Evolutionary conservation across 2,797 vertebrate species (phyloP), one percentile per base, ranked within the genome.

Genomic region (Pteronotus mesoamericanus): DNA sequence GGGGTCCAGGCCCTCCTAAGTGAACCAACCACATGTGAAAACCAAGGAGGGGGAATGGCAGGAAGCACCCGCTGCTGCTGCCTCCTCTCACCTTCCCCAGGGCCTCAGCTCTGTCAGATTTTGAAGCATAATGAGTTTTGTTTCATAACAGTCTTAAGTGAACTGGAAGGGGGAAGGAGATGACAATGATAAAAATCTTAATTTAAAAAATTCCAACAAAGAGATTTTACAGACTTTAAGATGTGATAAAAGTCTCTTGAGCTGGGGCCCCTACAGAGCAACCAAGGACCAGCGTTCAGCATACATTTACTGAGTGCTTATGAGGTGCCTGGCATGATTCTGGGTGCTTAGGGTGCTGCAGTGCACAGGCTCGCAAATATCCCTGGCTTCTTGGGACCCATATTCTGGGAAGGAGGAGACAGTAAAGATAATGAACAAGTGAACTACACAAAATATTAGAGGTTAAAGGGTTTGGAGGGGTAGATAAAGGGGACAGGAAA

Each of bases 111-210:
- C 96, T 86, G 83, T 97, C 97, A 96, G 92, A 91, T 91, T 94
- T n/a, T 72, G 86, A 96, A 94, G 95, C 91, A 97, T 97, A 97
- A 97, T 97, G 97, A 97, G 96, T 97, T 97, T 97, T 97, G 95
- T 97, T 97, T 97, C 97, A 97, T 97, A 97, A 97, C 97, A 96
- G 96, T 95, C 95, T 97, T 96, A 96, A 97, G 94, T 94, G 97
- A 96, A 97, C 95, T 96, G 78, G 88, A 92, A 94, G 96, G 92
- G 94, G 93, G 95, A 64, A 93, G 86, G 96, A 89, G 77, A 94
- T 91, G 90, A 88, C 92, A 94, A 92, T 88, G 97, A 97, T 96
- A 97, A 97, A 97, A 96, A 95, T 97, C 95, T 97, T 97, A 97
- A 97, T 97, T 97, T 95, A 96, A 97, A 97, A 96, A 96, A 96